Evolutionary conservation across 2,888 invertebrate genomes (phyloP).

Genomic region (Elmis aenea): DNA sequence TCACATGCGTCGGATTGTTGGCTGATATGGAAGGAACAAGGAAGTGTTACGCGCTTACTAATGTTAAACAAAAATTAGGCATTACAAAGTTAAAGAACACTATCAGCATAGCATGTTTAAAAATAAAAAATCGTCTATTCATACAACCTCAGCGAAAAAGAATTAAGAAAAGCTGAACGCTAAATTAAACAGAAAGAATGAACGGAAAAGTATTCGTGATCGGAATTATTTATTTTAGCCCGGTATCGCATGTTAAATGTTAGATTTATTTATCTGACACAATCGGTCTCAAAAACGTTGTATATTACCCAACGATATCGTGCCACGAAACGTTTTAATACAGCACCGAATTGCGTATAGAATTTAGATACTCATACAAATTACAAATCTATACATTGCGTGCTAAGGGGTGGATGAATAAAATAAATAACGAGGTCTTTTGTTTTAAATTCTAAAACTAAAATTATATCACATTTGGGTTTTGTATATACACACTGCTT

Average conservation of each 20-base stretch:
- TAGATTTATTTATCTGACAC: conserved; percentile 31
- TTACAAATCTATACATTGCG: conserved; percentile 32
- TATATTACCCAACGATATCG: conserved; percentile 27
- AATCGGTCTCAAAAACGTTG: conserved; percentile 27
- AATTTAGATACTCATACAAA: conserved; percentile 28
- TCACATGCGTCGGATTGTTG: too few species aligned
- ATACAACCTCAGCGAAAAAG: neutral
- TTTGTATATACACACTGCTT: conserved; percentile 8
- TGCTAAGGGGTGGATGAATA: conserved; percentile 24
- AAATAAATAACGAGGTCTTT: conserved; percentile 29
- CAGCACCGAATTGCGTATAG: conserved; percentile 25
- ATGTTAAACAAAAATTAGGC: too few species aligned
- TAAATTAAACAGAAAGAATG: too few species aligned
- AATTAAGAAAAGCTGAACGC: neutral
- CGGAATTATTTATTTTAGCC: conserved; percentile 27
- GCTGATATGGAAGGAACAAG: too few species aligned
- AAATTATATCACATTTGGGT: conserved; percentile 41
- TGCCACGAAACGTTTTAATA: conserved; percentile 28
- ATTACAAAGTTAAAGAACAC: too few species aligned
- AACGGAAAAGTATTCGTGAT: too few species aligned
- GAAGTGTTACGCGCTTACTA: too few species aligned
- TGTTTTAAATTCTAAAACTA: conserved; percentile 33
- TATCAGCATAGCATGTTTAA: too few species aligned
- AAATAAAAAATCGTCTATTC: neutral
- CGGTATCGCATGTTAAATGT: conserved; percentile 30